These are phyloP conservation scores for Sparus aurata DNA, from an alignment of 2,797 vertebrate genomes.

Conservation along the genomic window DNA sequence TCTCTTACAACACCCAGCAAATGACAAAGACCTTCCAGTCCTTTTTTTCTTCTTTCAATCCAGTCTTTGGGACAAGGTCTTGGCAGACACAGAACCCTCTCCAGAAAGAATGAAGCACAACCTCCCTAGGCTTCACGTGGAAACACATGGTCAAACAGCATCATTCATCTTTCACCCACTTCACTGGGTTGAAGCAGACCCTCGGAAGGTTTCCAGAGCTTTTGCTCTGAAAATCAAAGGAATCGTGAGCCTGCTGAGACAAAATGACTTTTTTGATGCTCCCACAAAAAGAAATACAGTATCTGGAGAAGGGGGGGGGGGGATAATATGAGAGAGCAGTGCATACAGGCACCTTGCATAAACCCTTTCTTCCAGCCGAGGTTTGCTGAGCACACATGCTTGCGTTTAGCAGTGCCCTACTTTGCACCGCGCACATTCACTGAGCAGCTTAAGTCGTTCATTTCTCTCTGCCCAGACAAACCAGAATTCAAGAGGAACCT, in stretches of 20 bases:
- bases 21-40: conserved; percentile 17
- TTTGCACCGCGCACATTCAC: background rate
- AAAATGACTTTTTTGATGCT: conserved; percentile 7
- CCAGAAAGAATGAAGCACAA: background rate
- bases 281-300: conserved; percentile 1
- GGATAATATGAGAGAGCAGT: background rate
- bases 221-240: conserved; percentile 35
- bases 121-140: conserved; percentile 8
- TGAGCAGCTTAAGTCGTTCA: conserved; percentile 1
- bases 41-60: too few relatives aligned
- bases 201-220: conserved; percentile 4
- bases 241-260: background rate
- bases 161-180: conserved; percentile 13
- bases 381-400: conserved; percentile 26
- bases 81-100: conserved; percentile 1
- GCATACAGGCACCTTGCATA: background rate
- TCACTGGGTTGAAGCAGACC: background rate
- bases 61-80: background rate
- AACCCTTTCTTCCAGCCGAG: conserved; percentile 14
- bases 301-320: background rate
- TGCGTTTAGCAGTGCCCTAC: background rate
- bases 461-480: background rate
- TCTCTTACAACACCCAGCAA: background rate
- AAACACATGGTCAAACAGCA: conserved; percentile 35
- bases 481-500: background rate